Conservation (phyloP, 1,140 invertebrate genomes). For the Orchestia grillus region DNA sequence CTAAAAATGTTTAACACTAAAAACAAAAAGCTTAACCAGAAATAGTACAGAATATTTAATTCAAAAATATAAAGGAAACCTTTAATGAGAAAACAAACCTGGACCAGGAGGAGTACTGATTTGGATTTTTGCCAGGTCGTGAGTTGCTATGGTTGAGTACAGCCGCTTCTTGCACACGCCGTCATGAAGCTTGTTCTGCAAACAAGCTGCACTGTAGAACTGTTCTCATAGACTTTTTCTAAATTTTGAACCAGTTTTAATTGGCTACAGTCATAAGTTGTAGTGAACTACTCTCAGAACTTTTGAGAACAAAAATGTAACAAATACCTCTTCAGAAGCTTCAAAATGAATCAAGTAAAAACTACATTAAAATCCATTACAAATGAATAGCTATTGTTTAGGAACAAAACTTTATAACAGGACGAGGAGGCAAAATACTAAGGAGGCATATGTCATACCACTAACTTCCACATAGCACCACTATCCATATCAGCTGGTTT, state of each 20-base stretch:
- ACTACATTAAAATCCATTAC: too few relatives aligned
- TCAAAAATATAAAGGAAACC: background rate
- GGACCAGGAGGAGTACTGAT: background rate
- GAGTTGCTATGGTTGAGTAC: slow-evolving; percentile 84
- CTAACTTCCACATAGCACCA: too few relatives aligned
- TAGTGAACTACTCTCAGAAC: background rate
- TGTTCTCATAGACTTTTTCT: background rate
- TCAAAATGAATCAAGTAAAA: too few relatives aligned
- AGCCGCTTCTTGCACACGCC: slow-evolving; percentile 83
- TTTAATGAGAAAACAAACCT: background rate
- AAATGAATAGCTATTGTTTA: background rate
- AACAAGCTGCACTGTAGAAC: background rate
- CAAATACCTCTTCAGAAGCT: background rate
- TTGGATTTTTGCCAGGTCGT: slow-evolving; percentile 80
- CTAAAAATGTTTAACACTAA: background rate
- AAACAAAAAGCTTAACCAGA: background rate
- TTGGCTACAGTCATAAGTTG: background rate
- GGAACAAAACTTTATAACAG: background rate
- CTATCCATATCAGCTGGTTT: too few relatives aligned
- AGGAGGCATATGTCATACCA: too few relatives aligned
- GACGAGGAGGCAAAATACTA: background rate
- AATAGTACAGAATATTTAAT: background rate
- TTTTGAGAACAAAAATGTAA: background rate
- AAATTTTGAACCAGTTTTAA: background rate
- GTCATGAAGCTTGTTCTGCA: slow-evolving; percentile 82